Conservation (phyloP, 2,113 vertebrate genomes). For the Cyanistes caeruleus region DNA sequence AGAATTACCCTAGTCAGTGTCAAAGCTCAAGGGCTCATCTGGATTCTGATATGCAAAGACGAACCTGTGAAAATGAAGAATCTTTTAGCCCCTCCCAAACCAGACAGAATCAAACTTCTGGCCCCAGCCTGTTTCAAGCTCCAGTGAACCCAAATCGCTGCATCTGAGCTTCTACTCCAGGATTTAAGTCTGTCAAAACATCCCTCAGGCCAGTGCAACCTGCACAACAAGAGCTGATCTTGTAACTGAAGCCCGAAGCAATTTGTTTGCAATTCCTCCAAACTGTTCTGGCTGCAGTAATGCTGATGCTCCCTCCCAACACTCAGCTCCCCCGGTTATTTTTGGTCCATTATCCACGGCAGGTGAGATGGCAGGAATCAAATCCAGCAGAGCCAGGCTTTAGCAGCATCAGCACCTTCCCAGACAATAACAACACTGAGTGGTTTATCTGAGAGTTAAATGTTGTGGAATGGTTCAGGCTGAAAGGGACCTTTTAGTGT, state of each 20-base stretch:
- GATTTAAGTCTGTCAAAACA: not conserved
- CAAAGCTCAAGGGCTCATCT: not conserved
- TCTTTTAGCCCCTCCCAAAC: slow-evolving; percentile 6
- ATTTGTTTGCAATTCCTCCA: not conserved
- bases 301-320: not conserved
- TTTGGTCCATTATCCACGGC: not conserved
- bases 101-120: slow-evolving; percentile 22
- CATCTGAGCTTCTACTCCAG: not conserved
- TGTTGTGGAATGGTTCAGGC: not conserved
- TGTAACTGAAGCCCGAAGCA: not conserved
- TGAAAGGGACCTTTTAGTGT: not conserved
- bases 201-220: not conserved
- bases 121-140: slow-evolving; percentile 18
- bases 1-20: not conserved
- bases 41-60: not conserved
- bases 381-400: not conserved
- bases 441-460: not conserved
- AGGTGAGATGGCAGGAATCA: not conserved
- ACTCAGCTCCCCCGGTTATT: not conserved
- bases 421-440: not conserved
- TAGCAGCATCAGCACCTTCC: not conserved
- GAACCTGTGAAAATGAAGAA: not conserved
- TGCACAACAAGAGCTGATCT: not conserved
- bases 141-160: not conserved
- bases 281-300: not conserved